Conservation (phyloP, 2,113 vertebrate species). For the Mirounga angustirostris region DNA sequence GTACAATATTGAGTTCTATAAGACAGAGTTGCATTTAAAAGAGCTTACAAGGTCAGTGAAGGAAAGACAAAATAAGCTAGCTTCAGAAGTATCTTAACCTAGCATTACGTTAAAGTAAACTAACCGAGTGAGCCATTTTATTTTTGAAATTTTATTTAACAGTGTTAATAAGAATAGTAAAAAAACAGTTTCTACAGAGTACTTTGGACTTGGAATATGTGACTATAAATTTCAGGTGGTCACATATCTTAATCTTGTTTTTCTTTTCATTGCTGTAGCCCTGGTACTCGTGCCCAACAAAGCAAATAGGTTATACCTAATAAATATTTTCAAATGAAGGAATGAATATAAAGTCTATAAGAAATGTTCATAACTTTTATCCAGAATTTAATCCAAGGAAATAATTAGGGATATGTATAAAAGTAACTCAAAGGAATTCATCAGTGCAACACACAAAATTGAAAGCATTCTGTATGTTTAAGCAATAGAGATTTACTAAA, state of each 20-base stretch:
- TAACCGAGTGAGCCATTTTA: not conserved
- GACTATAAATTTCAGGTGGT: not conserved
- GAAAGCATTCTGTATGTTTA: slow-evolving; percentile 16
- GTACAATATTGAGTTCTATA: not conserved
- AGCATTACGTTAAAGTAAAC: not conserved
- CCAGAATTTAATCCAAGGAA: slow-evolving; percentile 12
- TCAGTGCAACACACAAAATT: not conserved
- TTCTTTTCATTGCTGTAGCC: not conserved
- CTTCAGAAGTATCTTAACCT: not conserved
- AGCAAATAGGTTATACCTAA: not conserved
- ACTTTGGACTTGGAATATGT: slow-evolving; percentile 26
- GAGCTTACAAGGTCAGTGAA: not conserved
- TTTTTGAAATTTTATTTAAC: slow-evolving; percentile 21
- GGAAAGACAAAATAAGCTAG: not conserved
- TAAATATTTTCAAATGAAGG: slow-evolving; percentile 5
- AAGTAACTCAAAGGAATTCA: slow-evolving; percentile 7
- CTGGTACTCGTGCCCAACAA: not conserved
- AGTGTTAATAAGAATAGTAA: not conserved
- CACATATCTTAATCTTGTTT: not conserved
- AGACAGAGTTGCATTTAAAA: not conserved
- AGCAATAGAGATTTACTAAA: not conserved
- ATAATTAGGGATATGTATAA: not conserved
- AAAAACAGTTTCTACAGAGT: not conserved
- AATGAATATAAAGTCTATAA: not conserved
- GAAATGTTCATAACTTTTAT: slow-evolving; percentile 24